Evolutionary conservation across 2,797 vertebrate genomes (phyloP), one percentile per base, ranked within the genome.

Genomic region (Epinephelus awoara): DNA sequence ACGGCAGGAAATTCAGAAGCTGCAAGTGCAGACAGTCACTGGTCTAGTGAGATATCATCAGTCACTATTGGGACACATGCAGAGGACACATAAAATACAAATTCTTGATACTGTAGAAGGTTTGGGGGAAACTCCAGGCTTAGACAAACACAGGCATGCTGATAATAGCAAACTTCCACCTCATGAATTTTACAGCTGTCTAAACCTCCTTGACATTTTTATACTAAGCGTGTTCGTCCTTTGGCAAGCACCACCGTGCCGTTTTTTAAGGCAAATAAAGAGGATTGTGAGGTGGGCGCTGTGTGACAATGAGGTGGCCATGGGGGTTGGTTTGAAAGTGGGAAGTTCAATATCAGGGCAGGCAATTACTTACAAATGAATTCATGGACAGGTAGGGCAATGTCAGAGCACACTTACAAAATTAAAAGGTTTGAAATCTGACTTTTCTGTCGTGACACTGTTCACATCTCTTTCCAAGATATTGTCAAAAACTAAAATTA

Each of bases 151-250:
- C 42, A 76, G 62, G 82, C 73, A 72, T 50, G 69, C 77, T 80
- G 78, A 87, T 90, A 82, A 81, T 78, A 58, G 75, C 63, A 79
- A 88, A 89, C 75, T 80, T 79, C 80, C 77, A 79, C 77, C 84
- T 87, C 67, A 69, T 88, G 84, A 90, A 91, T 91, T 85, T 72
- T 88, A 81, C 82, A 90, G 80, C 70, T 55, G 86, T 82, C 88
- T 81, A 84, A 88, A 88, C 88, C 85, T 85, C 79, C 80, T 88
- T 89, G 89, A 92, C 78, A 86, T 85, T 92, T 91, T 86, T 75
- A 84, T 67, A 70, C 27, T 34, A 74, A 78, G 61, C 21, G 17
- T 25, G 58, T 23, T 80, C 70, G 9, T 82, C 44, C 68, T 79
- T 74, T 70, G 79, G 74, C 72, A 75, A 75, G 77, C 56, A 0